phyloP scores from a whole-genome alignment of 2,113 vertebrate genomes.

The Lipophrys pholis region DNA sequence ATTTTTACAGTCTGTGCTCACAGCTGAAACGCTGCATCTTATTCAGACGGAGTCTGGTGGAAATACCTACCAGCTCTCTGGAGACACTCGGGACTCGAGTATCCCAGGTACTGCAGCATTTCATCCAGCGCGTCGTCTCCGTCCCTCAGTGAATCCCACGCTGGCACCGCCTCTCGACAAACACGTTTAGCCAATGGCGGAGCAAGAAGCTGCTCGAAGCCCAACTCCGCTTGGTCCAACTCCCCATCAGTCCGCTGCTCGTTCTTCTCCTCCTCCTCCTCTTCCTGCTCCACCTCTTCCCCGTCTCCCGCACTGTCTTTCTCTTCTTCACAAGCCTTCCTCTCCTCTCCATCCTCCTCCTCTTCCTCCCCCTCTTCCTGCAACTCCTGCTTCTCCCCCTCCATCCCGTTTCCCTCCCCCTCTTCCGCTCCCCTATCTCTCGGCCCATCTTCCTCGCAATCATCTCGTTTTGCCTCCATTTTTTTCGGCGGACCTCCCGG shows the following conservation, averaged over 20 bases:
- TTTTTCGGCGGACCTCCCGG: constrained; percentile 44
- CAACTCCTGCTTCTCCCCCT: constrained; percentile 67
- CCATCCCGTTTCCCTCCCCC: constrained; percentile 77
- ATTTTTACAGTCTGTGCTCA: no score
- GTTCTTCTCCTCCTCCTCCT: constrained; percentile 29
- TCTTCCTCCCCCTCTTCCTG: constrained; percentile 47
- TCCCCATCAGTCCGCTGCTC: constrained; percentile 51
- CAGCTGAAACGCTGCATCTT: no score
- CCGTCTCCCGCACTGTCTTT: constrained; percentile 32
- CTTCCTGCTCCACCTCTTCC: not conserved
- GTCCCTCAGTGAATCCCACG: constrained; percentile 93
- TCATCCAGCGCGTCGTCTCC: constrained; percentile 96
- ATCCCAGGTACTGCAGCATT: constrained; percentile 95
- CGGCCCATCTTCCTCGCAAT: constrained; percentile 43
- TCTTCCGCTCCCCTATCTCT: constrained; percentile 56
- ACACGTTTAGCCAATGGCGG: constrained; percentile 88
- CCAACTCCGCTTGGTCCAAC: constrained; percentile 71
- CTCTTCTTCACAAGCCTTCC: constrained; percentile 46
- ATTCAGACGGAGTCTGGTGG: no score
- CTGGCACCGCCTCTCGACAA: constrained; percentile 92
- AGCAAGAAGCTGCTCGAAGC: constrained; percentile 85
- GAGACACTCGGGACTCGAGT: constrained; percentile 94
- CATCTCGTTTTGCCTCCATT: constrained; percentile 49
- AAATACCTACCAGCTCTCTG: constrained; percentile 87
- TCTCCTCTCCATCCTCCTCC: constrained; percentile 58